Percentiles rank a stretch among this genome's conserved stretches.
These are phyloP conservation scores for Sebastes hopkinsi DNA, from an alignment of 2,797 vertebrate species.

Conservation along the genomic window DNA sequence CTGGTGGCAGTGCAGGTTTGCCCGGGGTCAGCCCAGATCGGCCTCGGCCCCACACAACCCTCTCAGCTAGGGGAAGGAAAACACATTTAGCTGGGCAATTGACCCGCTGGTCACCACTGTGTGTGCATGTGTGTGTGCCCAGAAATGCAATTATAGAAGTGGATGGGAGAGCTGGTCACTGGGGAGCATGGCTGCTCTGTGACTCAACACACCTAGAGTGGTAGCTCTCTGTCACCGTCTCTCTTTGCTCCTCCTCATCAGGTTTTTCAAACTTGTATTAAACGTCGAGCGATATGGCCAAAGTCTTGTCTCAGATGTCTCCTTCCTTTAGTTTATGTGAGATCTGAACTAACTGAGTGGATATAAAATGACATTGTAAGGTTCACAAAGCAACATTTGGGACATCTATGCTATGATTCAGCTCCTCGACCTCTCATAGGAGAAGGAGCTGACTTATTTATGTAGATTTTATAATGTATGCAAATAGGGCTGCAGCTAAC, in stretches of 20 bases:
- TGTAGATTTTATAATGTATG: neutral
- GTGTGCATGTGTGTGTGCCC: constrained; percentile 45
- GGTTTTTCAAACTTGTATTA: neutral
- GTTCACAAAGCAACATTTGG: fast-evolving
- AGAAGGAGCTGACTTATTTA: neutral
- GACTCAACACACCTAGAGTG: constrained; percentile 45
- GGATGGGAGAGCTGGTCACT: constrained; percentile 84
- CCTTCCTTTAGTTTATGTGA: neutral
- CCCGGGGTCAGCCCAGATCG: constrained; percentile 50
- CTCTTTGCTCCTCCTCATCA: neutral
- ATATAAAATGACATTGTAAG: neutral
- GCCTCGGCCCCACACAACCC: constrained; percentile 44
- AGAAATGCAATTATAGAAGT: constrained; percentile 93
- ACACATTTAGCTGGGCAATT: constrained; percentile 82
- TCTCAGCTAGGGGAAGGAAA: constrained; percentile 75
- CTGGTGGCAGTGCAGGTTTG: constrained; percentile 26
- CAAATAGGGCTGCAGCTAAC: neutral
- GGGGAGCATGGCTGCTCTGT: constrained; percentile 69
- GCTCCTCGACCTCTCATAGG: neutral
- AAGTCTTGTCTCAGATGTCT: no score
- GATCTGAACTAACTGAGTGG: neutral
- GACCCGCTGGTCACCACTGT: constrained; percentile 64
- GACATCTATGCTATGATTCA: neutral
- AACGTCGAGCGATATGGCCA: neutral
- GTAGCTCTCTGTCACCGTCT: constrained; percentile 18